These are phyloP conservation scores for Notiomystis cincta DNA, from an alignment of 2,113 vertebrate genomes.

Conservation along the genomic window DNA sequence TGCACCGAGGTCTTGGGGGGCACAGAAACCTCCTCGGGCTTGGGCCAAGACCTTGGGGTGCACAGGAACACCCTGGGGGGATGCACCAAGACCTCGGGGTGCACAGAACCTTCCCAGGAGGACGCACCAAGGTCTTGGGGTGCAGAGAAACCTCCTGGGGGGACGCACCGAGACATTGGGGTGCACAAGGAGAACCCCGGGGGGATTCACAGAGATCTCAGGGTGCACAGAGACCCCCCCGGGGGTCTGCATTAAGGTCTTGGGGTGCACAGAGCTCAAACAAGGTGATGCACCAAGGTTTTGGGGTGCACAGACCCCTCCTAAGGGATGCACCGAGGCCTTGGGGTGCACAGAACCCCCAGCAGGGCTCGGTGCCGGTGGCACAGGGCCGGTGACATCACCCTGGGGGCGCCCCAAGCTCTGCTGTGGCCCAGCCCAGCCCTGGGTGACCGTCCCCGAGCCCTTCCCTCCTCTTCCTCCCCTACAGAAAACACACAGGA, in stretches of 20 bases:
- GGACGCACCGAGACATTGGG: rapidly evolving
- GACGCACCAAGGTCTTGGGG: background rate
- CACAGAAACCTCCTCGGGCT: background rate
- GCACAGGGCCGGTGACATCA: background rate
- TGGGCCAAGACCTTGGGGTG: background rate
- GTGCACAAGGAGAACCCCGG: background rate
- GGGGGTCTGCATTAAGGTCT: rapidly evolving
- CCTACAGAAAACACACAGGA: background rate
- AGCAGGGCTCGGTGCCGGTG: background rate
- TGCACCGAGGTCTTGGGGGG: background rate
- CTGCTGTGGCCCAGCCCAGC: background rate
- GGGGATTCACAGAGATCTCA: rapidly evolving
- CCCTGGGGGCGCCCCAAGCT: background rate
- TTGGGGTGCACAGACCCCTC: background rate
- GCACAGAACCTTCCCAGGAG: background rate
- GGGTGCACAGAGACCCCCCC: background rate
- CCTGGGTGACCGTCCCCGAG: background rate
- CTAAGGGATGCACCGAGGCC: rapidly evolving
- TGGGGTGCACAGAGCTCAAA: background rate
- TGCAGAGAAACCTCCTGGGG: background rate
- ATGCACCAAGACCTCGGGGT: background rate
- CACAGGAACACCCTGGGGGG: rapidly evolving
- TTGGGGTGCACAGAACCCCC: background rate
- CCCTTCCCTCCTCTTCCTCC: slow-evolving; percentile 1
- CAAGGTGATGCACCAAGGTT: background rate